phyloP scores from a whole-genome alignment of 2,888 invertebrate genomes.

The Habroteleia sp. region DNA sequence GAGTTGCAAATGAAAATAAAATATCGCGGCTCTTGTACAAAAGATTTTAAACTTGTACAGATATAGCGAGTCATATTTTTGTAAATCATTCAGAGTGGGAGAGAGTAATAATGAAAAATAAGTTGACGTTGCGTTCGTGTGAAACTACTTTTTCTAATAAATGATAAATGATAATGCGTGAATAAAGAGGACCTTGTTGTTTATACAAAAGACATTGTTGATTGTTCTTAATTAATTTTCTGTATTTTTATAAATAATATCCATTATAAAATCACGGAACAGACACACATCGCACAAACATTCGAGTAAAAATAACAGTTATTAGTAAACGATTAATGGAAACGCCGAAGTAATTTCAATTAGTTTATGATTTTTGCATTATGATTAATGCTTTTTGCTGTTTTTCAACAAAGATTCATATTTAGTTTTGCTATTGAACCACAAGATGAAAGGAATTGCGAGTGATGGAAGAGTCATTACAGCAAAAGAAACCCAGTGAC shows the following conservation, averaged over 20 bases:
- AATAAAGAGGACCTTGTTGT: constrained; percentile 48
- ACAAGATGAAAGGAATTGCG: constrained; percentile 95
- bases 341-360: constrained; percentile 27
- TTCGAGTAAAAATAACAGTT: constrained; percentile 65
- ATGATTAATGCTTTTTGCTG: constrained; percentile 84
- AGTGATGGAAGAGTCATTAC: constrained; percentile 97
- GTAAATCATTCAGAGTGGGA: constrained; percentile 23
- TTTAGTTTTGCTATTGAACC: constrained; percentile 97
- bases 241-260: constrained; percentile 74
- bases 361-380: constrained; percentile 24
- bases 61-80: constrained; percentile 51
- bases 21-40: constrained; percentile 25
- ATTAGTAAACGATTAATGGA: constrained; percentile 24
- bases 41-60: constrained; percentile 32
- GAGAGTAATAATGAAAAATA: constrained; percentile 4
- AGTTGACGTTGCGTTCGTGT: constrained; percentile 23
- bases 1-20: constrained; percentile 28
- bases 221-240: constrained; percentile 22
- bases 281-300: constrained; percentile 73
- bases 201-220: constrained; percentile 58
- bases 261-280: constrained; percentile 76
- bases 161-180: constrained; percentile 2
- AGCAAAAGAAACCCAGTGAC: constrained; percentile 98
- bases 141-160: constrained; percentile 39
- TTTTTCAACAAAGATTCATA: constrained; percentile 90